Evolutionary conservation across 2,113 vertebrate species (phyloP).

Genomic region (Rhabdomys dilectus): DNA sequence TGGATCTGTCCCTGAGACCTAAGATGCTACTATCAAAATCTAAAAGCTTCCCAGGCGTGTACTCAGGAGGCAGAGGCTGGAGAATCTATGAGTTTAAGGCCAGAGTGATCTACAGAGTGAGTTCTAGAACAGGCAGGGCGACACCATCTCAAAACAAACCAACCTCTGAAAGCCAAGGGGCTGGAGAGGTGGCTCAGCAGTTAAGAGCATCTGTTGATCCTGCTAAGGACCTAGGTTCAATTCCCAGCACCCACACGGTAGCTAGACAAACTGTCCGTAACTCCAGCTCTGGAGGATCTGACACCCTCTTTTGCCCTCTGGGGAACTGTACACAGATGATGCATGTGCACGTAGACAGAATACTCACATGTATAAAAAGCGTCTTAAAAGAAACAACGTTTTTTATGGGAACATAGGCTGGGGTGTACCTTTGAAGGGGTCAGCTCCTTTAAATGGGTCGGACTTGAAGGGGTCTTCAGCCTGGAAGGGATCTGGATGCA

Average conservation of each 20-base stretch:
- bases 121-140: neutral
- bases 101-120: neutral
- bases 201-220: neutral
- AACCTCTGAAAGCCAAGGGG: neutral
- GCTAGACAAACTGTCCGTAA: neutral
- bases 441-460: constrained; percentile 96
- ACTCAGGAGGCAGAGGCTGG: neutral
- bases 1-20: neutral
- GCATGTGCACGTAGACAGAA: neutral
- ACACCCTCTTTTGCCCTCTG: neutral
- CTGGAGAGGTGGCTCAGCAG: neutral
- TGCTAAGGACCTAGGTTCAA: neutral
- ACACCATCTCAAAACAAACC: neutral
- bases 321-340: neutral
- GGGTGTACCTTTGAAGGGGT: constrained; percentile 86
- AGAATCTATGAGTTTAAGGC: neutral
- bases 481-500: constrained; percentile 95
- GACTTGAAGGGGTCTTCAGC: constrained; percentile 97
- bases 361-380: neutral
- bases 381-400: too few species aligned
- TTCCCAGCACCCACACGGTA: neutral
- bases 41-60: neutral
- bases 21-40: neutral
- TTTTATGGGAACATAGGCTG: neutral
- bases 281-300: neutral